phyloP scores from a whole-genome alignment of 2,113 vertebrate genomes.

The Stomatorhinus ivindoensis region DNA sequence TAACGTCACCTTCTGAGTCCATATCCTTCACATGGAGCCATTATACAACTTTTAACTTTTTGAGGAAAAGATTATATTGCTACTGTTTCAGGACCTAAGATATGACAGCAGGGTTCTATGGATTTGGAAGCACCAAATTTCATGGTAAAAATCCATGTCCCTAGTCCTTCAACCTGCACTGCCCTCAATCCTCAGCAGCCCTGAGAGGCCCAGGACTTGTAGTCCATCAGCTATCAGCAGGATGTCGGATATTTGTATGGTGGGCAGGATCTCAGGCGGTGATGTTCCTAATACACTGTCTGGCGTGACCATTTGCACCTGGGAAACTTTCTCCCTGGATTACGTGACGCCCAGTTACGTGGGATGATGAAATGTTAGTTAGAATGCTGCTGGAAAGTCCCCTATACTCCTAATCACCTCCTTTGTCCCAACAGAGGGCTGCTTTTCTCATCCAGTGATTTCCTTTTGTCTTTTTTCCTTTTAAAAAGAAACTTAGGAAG shows the following conservation, averaged over 20 bases:
- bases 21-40: neutral
- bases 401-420: slow-evolving; percentile 9
- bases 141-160: neutral
- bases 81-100: neutral
- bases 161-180: neutral
- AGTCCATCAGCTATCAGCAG: neutral
- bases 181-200: neutral
- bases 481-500: slow-evolving; percentile 9
- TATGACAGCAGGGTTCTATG: neutral
- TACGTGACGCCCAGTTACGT: neutral
- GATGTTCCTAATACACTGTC: neutral
- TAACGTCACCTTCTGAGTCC: neutral
- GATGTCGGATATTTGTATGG: neutral
- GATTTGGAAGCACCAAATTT: neutral
- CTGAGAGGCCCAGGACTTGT: neutral
- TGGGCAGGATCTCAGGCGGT: neutral
- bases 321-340: neutral
- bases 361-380: slow-evolving; percentile 2
- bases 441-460: neutral
- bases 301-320: neutral
- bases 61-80: neutral
- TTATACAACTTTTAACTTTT: neutral
- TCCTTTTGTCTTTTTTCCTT: neutral
- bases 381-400: slow-evolving; percentile 12
- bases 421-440: neutral